Evolutionary conservation across 2,888 invertebrate genomes (phyloP).

Genomic region (Scaptodrosophila latifasciaeformis): DNA sequence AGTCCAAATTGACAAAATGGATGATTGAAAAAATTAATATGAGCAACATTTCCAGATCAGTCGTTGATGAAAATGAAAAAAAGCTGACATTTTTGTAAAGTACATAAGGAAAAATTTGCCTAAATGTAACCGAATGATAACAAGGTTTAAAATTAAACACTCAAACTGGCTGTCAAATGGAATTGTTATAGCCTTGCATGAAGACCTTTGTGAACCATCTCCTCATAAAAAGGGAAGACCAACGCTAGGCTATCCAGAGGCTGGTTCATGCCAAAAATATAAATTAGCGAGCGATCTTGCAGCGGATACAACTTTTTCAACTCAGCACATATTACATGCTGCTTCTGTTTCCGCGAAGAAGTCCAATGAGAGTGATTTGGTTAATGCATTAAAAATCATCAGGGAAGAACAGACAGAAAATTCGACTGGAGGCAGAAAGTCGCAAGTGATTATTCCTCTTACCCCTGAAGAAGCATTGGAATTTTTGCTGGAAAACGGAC

Average conservation of each 20-base stretch:
- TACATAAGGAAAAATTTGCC: too few relatives aligned
- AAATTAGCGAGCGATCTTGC: not conserved
- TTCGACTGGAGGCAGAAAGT: not conserved
- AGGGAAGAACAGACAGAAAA: not conserved
- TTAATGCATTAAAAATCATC: not conserved
- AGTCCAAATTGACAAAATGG: too few relatives aligned
- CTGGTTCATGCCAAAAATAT: not conserved
- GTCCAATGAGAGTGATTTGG: not conserved
- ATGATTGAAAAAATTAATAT: too few relatives aligned
- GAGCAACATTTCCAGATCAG: too few relatives aligned
- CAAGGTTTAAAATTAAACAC: not conserved
- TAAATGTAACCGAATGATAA: not conserved
- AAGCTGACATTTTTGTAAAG: too few relatives aligned
- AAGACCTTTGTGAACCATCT: too few relatives aligned
- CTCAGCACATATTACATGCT: not conserved
- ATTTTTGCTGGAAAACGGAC: slow-evolving; percentile 3
- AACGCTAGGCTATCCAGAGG: not conserved
- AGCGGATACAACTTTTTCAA: not conserved
- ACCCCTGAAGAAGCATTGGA: not conserved
- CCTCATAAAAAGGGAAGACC: not conserved
- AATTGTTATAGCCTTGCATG: not conserved
- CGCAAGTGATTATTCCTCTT: not conserved
- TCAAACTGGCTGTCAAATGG: not conserved
- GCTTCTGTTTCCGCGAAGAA: not conserved
- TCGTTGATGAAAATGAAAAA: too few relatives aligned